These are phyloP conservation scores for Grapholita molesta DNA, from an alignment of 1,140 invertebrate genomes.

Conservation along the genomic window DNA sequence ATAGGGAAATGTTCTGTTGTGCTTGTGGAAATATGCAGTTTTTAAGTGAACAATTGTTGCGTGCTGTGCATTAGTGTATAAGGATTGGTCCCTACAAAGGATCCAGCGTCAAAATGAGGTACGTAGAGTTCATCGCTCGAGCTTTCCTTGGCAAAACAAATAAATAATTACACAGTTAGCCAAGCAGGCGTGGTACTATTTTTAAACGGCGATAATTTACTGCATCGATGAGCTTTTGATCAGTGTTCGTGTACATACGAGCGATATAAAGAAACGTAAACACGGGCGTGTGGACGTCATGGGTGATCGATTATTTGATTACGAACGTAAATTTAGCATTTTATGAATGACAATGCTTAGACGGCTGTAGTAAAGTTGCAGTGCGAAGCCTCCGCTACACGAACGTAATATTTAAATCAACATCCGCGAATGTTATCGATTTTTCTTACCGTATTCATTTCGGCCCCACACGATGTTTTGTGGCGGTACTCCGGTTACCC, in stretches of 20 bases:
- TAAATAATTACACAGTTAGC: conserved; percentile 55
- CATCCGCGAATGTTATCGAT: conserved; percentile 31
- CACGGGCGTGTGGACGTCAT: conserved; percentile 40
- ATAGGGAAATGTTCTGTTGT: conserved; percentile 59
- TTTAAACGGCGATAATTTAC: conserved; percentile 51
- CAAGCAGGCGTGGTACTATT: conserved; percentile 54
- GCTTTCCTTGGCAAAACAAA: conserved; percentile 69
- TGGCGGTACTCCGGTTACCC: neutral
- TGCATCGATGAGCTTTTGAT: conserved; percentile 41
- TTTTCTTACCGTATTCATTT: conserved; percentile 25
- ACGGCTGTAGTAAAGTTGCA: conserved; percentile 33
- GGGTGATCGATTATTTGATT: conserved; percentile 62
- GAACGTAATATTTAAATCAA: conserved; percentile 22
- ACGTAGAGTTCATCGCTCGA: conserved; percentile 66
- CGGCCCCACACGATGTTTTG: conserved; percentile 30
- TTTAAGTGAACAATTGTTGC: conserved; percentile 74
- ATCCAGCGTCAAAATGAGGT: conserved; percentile 72
- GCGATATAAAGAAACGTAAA: conserved; percentile 55
- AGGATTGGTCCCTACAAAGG: conserved; percentile 73
- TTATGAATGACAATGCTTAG: conserved; percentile 61
- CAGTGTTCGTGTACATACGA: conserved; percentile 40
- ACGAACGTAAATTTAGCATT: conserved; percentile 44
- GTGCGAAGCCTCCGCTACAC: conserved; percentile 25
- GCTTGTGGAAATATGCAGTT: conserved; percentile 73
- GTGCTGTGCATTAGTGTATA: conserved; percentile 72